A percentile compares a stretch with the other conserved stretches of the same genome.
Evolutionary conservation across 2,797 vertebrate genomes (phyloP).

Genomic region (Dipus sagitta): DNA sequence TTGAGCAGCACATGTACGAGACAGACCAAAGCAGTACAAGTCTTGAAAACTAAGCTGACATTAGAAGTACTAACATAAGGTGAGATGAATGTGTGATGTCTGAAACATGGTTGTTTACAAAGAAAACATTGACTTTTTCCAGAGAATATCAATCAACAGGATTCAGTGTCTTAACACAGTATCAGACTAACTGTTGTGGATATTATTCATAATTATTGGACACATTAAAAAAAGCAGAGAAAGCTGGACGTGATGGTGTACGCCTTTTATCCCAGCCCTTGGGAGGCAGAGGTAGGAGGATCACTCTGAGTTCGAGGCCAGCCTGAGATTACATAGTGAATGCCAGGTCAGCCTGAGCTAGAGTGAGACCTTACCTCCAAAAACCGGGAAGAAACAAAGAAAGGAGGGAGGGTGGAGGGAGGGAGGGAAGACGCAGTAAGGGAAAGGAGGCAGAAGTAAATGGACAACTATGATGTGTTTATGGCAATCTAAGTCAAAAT

Average conservation of each 20-base stretch:
- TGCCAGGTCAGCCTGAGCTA: too few relatives aligned
- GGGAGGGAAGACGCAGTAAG: too few relatives aligned
- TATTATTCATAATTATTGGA: slow-evolving; percentile 55
- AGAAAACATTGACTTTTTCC: slow-evolving; percentile 36
- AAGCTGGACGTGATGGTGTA: neutral
- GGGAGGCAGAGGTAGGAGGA: too few relatives aligned
- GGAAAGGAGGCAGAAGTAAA: too few relatives aligned
- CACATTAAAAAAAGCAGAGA: slow-evolving; percentile 32
- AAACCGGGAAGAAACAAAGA: too few relatives aligned
- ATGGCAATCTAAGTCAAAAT: too few relatives aligned
- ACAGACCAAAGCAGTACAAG: neutral
- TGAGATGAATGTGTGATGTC: slow-evolving; percentile 5
- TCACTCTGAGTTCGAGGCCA: too few relatives aligned
- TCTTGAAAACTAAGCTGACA: slow-evolving; percentile 32
- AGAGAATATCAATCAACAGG: neutral
- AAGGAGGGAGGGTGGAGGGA: too few relatives aligned
- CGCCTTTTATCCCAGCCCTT: too few relatives aligned
- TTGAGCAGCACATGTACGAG: neutral
- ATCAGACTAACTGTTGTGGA: slow-evolving; percentile 22
- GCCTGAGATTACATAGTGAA: too few relatives aligned
- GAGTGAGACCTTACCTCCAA: too few relatives aligned
- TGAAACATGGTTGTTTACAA: neutral
- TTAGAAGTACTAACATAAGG: neutral
- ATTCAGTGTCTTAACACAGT: neutral
- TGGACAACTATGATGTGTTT: too few relatives aligned